phyloP scores from a whole-genome alignment of 2,797 vertebrate genomes.

The Eulemur mongoz region DNA sequence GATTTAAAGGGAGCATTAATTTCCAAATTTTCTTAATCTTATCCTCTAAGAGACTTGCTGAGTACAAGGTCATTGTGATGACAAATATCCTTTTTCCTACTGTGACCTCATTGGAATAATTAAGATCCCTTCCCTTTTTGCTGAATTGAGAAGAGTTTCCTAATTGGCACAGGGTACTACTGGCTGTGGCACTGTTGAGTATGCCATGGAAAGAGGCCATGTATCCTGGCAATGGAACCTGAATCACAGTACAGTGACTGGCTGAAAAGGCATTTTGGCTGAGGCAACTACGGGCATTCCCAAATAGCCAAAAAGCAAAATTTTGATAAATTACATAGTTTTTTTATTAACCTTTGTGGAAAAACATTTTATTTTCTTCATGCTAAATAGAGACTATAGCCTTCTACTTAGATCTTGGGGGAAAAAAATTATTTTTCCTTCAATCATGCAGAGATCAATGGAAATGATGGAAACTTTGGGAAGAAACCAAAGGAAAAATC shows the following conservation, averaged over 20 bases:
- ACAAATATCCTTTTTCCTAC: not conserved
- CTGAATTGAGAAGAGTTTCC: not conserved
- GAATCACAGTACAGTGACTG: not conserved
- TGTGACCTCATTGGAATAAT: not conserved
- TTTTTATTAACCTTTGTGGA: not conserved
- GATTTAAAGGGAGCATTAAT: not conserved
- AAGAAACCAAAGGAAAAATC: constrained; percentile 36
- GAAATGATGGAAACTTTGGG: not conserved
- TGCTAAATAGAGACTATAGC: not conserved
- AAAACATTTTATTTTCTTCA: not conserved
- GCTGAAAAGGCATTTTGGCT: not conserved
- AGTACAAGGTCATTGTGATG: not conserved
- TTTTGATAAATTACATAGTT: not conserved
- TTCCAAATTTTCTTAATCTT: not conserved
- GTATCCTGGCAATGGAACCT: not conserved
- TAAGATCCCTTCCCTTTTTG: not conserved
- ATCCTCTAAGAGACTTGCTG: not conserved
- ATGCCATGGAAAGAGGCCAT: not conserved
- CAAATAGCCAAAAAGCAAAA: not conserved
- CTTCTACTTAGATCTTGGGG: not conserved
- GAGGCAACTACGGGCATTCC: not conserved
- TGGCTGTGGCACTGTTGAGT: not conserved
- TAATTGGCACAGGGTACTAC: not conserved
- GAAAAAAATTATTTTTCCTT: not conserved
- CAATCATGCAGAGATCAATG: not conserved